Percentiles rank a stretch among this genome's conserved stretches.
Conservation (phyloP, 2,113 vertebrate genomes). For the Lasiurus cinereus region DNA sequence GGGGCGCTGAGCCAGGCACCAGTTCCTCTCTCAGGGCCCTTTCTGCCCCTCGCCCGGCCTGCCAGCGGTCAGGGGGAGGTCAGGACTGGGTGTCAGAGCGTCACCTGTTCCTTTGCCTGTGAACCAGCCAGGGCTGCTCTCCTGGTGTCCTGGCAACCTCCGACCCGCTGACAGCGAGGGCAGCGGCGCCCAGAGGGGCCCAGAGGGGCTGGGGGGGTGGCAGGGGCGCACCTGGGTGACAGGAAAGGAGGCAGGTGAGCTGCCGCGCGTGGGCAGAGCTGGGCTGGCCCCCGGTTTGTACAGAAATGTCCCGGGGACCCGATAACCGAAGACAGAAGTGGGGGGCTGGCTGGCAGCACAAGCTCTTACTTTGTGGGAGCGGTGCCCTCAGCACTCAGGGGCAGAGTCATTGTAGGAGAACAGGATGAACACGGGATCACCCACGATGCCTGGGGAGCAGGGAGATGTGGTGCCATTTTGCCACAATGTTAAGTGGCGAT, state of each 20-base stretch:
- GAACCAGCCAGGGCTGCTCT: background rate
- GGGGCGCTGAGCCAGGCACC: background rate
- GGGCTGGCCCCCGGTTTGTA: background rate
- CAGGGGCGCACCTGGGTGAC: background rate
- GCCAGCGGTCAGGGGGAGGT: background rate
- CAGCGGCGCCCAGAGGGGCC: background rate
- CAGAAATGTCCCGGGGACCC: background rate
- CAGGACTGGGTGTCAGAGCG: background rate
- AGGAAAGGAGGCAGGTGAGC: background rate
- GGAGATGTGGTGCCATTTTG: background rate
- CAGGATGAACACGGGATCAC: background rate
- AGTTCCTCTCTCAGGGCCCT: background rate
- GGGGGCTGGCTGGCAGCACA: rapidly evolving
- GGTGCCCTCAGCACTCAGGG: background rate
- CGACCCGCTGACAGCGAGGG: rapidly evolving
- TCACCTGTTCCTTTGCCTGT: background rate
- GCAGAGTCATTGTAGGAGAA: background rate
- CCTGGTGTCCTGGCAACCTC: background rate
- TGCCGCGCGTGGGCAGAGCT: background rate
- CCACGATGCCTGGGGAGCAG: background rate
- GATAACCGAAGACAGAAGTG: background rate
- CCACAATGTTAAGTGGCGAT: background rate
- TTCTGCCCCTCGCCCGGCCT: background rate
- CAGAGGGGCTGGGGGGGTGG: background rate
- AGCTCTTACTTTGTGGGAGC: background rate